Conservation (phyloP, 1,140 invertebrate genomes). For the Antheraea pernyi region DNA sequence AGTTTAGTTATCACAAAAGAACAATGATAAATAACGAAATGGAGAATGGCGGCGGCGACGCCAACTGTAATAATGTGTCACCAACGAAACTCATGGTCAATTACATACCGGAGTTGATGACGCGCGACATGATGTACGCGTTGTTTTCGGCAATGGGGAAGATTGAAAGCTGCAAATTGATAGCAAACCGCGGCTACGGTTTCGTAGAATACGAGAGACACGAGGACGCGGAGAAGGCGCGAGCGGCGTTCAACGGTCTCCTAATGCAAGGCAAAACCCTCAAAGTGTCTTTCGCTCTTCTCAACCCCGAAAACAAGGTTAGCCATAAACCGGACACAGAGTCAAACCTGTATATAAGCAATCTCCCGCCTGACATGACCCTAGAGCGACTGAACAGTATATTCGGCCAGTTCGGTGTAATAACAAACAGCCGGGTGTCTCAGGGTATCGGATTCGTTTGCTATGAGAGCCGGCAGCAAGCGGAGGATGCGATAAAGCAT, state of each 20-base stretch:
- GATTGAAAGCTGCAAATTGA: conserved; percentile 75
- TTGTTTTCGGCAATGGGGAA: conserved; percentile 76
- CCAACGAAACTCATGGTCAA: conserved; percentile 79
- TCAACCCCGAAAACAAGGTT: conserved; percentile 75
- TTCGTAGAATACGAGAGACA: conserved; percentile 76
- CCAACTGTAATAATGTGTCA: conserved; percentile 74
- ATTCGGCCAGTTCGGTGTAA: conserved; percentile 67
- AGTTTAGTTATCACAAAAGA: conserved; percentile 71
- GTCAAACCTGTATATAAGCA: conserved; percentile 77
- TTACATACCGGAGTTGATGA: conserved; percentile 78
- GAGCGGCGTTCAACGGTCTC: conserved; percentile 73
- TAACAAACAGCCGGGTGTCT: conserved; percentile 74
- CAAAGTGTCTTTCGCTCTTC: conserved; percentile 76
- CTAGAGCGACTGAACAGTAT: conserved; percentile 67
- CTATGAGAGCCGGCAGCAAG: conserved; percentile 67
- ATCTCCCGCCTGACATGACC: conserved; percentile 75
- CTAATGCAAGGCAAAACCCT: conserved; percentile 76
- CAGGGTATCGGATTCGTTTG: conserved; percentile 77
- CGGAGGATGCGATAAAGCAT: conserved; percentile 73
- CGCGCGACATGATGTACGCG: conserved; percentile 76
- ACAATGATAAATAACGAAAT: conserved; percentile 73
- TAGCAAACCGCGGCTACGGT: conserved; percentile 75
- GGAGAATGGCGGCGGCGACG: conserved; percentile 78
- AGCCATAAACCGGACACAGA: conserved; percentile 73
- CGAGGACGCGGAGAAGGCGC: conserved; percentile 77